A percentile compares a stretch with the other conserved stretches of the same genome.
Conservation (phyloP, 2,113 vertebrate species). For the Pyrgilauda ruficollis region DNA sequence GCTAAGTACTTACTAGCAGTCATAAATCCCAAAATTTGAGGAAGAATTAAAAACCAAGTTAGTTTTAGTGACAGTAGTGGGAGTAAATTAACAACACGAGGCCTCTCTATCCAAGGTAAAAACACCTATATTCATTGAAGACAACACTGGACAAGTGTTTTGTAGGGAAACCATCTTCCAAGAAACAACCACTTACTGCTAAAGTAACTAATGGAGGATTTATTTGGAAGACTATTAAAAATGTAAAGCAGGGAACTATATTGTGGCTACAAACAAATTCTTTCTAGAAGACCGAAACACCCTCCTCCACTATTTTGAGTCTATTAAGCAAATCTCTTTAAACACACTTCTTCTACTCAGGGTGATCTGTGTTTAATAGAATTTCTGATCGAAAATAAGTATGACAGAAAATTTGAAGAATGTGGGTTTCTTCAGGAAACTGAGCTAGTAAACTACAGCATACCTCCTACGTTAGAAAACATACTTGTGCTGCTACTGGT, state of each 20-base stretch:
- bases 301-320: background rate
- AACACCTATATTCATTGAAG: background rate
- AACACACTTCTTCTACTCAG: background rate
- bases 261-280: background rate
- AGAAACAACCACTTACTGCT: background rate
- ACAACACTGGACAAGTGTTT: background rate
- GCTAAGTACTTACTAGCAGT: background rate
- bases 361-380: background rate
- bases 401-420: background rate
- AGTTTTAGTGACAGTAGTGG: background rate
- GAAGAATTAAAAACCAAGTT: background rate
- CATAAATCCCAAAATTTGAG: background rate
- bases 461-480: background rate
- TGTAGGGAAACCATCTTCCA: background rate
- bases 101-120: background rate
- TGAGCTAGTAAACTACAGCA: background rate
- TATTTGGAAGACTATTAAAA: background rate
- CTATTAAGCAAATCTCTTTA: background rate
- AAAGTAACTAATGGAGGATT: background rate
- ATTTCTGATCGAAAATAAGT: background rate
- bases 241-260: background rate
- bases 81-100: background rate
- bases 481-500: background rate
- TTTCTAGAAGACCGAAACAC: background rate
- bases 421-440: background rate